phyloP scores from a whole-genome alignment of 1,140 invertebrate species.

The Leptoteleia sp. region DNA sequence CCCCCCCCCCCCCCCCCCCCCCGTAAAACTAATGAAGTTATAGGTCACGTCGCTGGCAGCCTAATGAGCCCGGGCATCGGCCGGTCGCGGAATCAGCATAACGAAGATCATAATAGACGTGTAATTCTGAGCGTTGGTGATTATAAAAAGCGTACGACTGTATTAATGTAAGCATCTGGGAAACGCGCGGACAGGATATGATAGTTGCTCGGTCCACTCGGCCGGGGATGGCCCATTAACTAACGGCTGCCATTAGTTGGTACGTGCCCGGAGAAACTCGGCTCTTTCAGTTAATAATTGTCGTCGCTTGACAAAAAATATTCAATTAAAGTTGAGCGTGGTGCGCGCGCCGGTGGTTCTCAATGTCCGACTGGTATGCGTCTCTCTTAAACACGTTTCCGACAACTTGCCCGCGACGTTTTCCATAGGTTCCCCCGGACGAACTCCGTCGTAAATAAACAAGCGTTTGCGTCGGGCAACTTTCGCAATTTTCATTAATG shows the following conservation, averaged over 20 bases:
- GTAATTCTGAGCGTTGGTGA: no score
- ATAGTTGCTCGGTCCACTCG: slow-evolving; percentile 9
- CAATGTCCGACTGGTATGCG: slow-evolving; percentile 3
- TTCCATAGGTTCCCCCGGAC: not conserved
- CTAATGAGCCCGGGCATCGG: no score
- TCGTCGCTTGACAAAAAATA: slow-evolving; percentile 1
- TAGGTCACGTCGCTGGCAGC: not conserved
- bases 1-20: no score
- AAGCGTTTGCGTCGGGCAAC: slow-evolving; percentile 15
- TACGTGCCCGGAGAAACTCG: slow-evolving; percentile 31
- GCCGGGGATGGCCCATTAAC: slow-evolving; percentile 23
- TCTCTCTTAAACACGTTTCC: slow-evolving; percentile 12
- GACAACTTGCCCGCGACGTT: not conserved
- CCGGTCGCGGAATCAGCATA: no score
- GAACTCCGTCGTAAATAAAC: slow-evolving; percentile 9
- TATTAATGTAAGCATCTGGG: slow-evolving; percentile 23
- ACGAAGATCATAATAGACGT: no score
- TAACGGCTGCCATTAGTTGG: slow-evolving; percentile 17
- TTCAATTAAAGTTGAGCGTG: slow-evolving; percentile 7
- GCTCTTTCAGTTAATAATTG: slow-evolving; percentile 19
- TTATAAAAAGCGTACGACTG: slow-evolving; percentile 9
- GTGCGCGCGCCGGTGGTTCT: no score
- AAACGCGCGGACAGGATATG: slow-evolving; percentile 19
- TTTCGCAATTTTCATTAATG: slow-evolving; percentile 22
- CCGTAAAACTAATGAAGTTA: not conserved